Percentiles rank a stretch among this genome's conserved stretches.
phyloP scores from a whole-genome alignment of 2,113 vertebrate genomes.

The Tachysurus vachellii region DNA sequence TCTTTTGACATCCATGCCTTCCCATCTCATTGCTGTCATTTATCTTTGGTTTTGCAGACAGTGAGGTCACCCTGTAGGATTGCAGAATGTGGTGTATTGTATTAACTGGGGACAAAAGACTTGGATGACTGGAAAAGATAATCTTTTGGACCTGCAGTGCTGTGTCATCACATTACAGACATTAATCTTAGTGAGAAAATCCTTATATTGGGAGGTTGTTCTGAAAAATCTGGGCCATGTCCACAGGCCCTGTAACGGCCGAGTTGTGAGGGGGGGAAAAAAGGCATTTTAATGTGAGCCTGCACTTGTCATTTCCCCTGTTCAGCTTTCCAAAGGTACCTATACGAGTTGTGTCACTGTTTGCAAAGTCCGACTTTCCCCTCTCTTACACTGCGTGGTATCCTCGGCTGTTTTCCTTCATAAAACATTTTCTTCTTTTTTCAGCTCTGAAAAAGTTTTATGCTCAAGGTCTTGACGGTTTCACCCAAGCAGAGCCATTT shows the following conservation, averaged over 20 bases:
- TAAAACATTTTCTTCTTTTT: slow-evolving; percentile 17
- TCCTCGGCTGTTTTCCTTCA: not conserved
- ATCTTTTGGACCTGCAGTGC: slow-evolving; percentile 9
- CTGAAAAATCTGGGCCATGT: slow-evolving; percentile 22
- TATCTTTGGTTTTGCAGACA: not conserved
- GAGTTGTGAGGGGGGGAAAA: not conserved
- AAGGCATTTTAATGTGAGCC: not conserved
- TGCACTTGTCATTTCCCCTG: not conserved
- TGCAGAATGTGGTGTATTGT: not conserved
- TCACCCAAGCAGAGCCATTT: not conserved
- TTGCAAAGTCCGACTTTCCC: not conserved
- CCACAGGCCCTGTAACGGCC: not conserved
- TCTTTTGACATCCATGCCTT: slow-evolving; percentile 30
- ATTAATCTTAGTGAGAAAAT: slow-evolving; percentile 33
- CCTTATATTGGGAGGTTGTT: slow-evolving; percentile 2
- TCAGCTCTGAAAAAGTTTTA: not conserved
- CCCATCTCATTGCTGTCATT: slow-evolving; percentile 52
- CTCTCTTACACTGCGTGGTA: not conserved
- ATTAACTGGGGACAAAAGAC: not conserved
- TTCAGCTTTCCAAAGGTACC: not conserved
- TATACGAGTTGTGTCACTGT: not conserved
- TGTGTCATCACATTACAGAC: slow-evolving; percentile 28
- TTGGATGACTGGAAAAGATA: slow-evolving; percentile 11
- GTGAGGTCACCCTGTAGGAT: slow-evolving; percentile 27
- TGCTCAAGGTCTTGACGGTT: not conserved